Evolutionary conservation across 2,797 vertebrate species (phyloP).

Genomic region (Todus mexicanus): DNA sequence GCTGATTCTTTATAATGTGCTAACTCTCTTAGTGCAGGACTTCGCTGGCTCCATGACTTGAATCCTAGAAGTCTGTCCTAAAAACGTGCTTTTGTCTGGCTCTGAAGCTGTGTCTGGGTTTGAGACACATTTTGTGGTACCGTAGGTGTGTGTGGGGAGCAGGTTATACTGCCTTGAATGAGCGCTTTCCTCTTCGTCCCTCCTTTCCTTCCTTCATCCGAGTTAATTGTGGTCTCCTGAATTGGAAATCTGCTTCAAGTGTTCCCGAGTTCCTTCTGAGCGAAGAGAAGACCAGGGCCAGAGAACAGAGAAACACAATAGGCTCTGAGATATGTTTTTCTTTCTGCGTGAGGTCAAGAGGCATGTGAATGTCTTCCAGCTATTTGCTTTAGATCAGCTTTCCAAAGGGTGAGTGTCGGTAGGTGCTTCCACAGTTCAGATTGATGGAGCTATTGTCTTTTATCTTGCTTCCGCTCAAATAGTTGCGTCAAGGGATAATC

Average conservation of each 20-base stretch:
- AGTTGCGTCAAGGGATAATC: neutral
- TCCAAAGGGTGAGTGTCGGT: neutral
- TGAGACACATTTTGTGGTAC: neutral
- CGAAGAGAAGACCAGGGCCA: neutral
- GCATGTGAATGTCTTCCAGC: neutral
- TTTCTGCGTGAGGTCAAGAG: neutral
- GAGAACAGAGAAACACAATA: neutral
- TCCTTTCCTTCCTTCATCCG: neutral
- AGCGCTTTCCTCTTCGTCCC: neutral
- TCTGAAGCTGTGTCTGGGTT: neutral
- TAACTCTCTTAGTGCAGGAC: neutral
- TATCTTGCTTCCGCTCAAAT: neutral
- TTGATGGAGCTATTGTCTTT: neutral
- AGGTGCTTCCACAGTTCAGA: neutral
- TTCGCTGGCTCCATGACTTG: accelerated
- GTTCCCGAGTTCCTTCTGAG: neutral
- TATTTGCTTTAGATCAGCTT: neutral
- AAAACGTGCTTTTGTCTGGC: neutral
- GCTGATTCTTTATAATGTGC: neutral
- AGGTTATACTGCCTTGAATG: neutral
- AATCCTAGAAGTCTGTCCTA: neutral
- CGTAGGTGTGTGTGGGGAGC: neutral
- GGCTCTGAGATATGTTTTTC: neutral
- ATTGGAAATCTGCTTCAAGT: neutral
- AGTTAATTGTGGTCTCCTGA: neutral